These are phyloP conservation scores for Austrofundulus limnaeus DNA, from an alignment of 2,113 vertebrate genomes.

Conservation along the genomic window DNA sequence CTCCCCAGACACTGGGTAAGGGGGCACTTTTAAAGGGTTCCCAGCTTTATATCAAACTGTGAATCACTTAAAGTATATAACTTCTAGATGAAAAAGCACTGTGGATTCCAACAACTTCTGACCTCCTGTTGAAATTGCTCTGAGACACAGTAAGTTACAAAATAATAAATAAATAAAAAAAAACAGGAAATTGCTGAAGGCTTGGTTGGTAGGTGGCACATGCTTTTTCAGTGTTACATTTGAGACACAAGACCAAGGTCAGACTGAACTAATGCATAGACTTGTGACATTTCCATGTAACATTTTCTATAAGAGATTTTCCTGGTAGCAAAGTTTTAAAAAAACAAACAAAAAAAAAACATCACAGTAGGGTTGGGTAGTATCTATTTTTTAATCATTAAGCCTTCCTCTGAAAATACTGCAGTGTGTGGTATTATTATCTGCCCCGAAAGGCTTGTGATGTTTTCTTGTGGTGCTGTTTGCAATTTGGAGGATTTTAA, in stretches of 20 bases:
- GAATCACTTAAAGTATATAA: conserved; percentile 43
- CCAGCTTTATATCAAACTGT: conserved; percentile 33
- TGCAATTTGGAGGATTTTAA: no score
- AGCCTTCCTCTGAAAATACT: no score
- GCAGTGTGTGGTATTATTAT: no score
- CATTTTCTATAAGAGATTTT: background rate
- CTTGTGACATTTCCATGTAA: background rate
- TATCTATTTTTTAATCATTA: background rate
- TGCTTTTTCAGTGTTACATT: conserved; percentile 19
- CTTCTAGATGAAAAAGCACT: conserved; percentile 19
- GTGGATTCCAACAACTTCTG: background rate
- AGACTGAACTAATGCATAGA: background rate
- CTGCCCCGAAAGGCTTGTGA: no score
- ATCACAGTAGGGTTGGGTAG: background rate
- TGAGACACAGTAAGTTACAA: background rate
- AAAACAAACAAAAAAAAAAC: no score
- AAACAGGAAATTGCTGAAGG: no score
- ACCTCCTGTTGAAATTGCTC: conserved; percentile 10
- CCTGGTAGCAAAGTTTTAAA: background rate
- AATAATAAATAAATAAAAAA: no score
- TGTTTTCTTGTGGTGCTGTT: no score
- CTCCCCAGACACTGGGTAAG: conserved; percentile 7
- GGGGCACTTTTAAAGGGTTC: conserved; percentile 33
- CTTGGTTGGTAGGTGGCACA: background rate
- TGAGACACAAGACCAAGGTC: background rate